Evolutionary conservation across 2,888 invertebrate species (phyloP).

Genomic region (Chloroclystis v-ata): DNA sequence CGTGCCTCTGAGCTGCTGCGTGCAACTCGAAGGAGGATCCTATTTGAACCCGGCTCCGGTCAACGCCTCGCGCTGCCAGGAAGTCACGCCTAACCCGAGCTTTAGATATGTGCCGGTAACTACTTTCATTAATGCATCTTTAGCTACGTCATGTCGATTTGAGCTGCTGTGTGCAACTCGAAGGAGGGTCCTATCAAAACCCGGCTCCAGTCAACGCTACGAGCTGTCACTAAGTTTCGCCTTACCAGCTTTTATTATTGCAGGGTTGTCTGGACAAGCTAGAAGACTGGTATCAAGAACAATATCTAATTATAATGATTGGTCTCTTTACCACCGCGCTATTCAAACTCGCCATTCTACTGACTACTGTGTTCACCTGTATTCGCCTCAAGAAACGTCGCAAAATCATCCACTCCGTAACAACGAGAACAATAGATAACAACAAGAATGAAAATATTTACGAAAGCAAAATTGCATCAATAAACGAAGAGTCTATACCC

Average conservation of each 20-base stretch:
- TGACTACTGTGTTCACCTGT: constrained; percentile 84
- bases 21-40: constrained; percentile 79
- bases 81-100: constrained; percentile 75
- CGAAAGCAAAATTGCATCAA: constrained; percentile 45
- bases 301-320: constrained; percentile 82
- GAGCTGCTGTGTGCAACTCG: constrained; percentile 83
- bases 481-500: constrained; percentile 62
- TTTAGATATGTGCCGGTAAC: constrained; percentile 79
- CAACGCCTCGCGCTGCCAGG: constrained; percentile 85
- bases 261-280: constrained; percentile 84
- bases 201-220: constrained; percentile 85
- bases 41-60: constrained; percentile 86
- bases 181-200: constrained; percentile 82
- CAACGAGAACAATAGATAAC: constrained; percentile 58
- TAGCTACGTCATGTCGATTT: constrained; percentile 82
- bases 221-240: constrained; percentile 82
- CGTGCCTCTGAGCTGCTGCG: constrained; percentile 85
- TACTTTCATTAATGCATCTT: background rate
- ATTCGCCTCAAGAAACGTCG: constrained; percentile 78
- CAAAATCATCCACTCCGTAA: constrained; percentile 63
- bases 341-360: constrained; percentile 84
- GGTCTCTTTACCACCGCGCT: constrained; percentile 82
- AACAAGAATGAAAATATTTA: constrained; percentile 65
- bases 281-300: constrained; percentile 87
- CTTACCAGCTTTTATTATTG: constrained; percentile 55